Base-by-base conservation (phyloP, 2,888 invertebrate species). In the Troglohyphantes excavatus region DNA sequence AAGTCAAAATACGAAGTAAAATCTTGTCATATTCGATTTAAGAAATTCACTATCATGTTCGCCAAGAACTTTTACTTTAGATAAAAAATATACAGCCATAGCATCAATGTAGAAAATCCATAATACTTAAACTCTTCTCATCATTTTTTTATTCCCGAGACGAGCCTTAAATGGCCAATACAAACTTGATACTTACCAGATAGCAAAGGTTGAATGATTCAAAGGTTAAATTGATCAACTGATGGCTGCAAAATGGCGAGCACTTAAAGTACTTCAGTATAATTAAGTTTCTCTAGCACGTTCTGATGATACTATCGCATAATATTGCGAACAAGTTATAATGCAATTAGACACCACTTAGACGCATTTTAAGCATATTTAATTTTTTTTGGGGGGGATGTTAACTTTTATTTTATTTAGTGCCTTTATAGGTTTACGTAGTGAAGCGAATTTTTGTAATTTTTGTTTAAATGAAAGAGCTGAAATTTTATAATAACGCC, bases 221-320 rank as follows among this genome's bases (percentile, higher is more conserved):
- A 2, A 5, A 53, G 53, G 53, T 53, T n/a, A 11, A 53, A 53
- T 53, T n/a, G 53, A 53, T 53, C 53, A 53, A 11, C 53, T 53
- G 53, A 53, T 53, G n/a, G 75, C 5, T 2, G 59, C n/a, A 73
- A 73, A 73, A 46, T 39, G 17, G n/a, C 17, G 46, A 73, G 72
- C 75, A 75, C 61, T 75, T 75, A 29, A 75, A 75, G 75, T 29
- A 33, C 75, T 75, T 75, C 13, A 59, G 23, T 59, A 75, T 61
- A 75, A 75, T 75, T 75, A 53, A 75, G 75, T 75, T 75, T 59
- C 61, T n/a, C 53, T 59, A 59, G 27, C 75, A 75, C 75, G 59
- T 75, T 75, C 29, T 27, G 75, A 21, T 53, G 59, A 75, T 59
- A 75, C 33, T 21, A 61, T 75, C 75, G 59, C 53, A 53, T 17